Evolutionary conservation across 2,797 vertebrate genomes (phyloP).

Genomic region (Pipistrellus pipistrellus): DNA sequence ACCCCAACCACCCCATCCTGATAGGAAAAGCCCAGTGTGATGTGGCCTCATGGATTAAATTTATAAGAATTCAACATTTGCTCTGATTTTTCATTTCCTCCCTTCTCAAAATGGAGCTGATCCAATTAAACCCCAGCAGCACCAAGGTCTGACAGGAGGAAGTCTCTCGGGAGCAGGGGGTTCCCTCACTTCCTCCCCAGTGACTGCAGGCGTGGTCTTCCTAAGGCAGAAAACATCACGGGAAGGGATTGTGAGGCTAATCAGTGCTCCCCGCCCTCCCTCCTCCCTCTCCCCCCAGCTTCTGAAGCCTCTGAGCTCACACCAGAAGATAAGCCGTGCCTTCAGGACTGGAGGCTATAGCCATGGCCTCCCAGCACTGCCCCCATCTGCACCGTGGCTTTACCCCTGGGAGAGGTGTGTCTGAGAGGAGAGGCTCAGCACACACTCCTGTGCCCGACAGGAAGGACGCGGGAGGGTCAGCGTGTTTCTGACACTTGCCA

Average conservation of each 20-base stretch:
- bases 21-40: background rate
- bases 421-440: background rate
- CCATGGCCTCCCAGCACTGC: accelerated
- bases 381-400: background rate
- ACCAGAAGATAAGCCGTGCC: background rate
- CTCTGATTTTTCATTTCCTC: constrained; percentile 67
- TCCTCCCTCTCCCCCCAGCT: background rate
- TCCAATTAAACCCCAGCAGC: constrained; percentile 57
- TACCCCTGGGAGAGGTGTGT: background rate
- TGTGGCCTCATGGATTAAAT: constrained; percentile 12
- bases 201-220: background rate
- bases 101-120: constrained; percentile 46
- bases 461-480: background rate
- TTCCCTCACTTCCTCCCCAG: background rate
- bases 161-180: background rate
- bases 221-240: background rate
- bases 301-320: background rate
- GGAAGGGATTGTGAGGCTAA: background rate
- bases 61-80: constrained; percentile 44
- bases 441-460: background rate
- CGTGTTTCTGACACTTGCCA: background rate
- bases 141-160: background rate
- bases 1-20: too few species aligned
- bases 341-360: background rate
- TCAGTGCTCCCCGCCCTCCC: too few species aligned